Base-by-base conservation (phyloP, 2,797 vertebrate species). In the Propithecus perrieri region DNA sequence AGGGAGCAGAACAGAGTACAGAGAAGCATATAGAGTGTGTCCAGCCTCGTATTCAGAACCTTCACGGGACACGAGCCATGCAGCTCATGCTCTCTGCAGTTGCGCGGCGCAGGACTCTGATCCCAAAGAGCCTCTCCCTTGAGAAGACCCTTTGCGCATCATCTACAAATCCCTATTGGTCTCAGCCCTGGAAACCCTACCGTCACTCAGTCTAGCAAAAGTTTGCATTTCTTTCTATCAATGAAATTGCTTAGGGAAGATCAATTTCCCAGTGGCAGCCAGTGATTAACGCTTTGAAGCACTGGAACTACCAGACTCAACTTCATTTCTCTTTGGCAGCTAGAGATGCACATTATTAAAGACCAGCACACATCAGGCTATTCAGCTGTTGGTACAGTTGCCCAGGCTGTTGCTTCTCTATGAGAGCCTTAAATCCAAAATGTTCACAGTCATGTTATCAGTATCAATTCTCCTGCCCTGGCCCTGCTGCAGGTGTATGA, bases 401-500 rank as follows among this genome's bases (percentile, higher is more conserved):
- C 28, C 53, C 11, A 0, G n/a, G 3, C 59, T 38, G 50, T 22
- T 28, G 63, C 53, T 94, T 57, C 53, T 18, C 55, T 43, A 8
- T 14, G 46, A 46, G 28, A 48, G 22, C 12, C 43, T 89, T 46
- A 35, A 11, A 24, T 74, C 24, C 84, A 4, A 41, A 78, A 38
- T 28, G 63, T 30, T 14, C 11, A 4, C 4, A 11, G 41, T 10
- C 35, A 1, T 1, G 0, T 83, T 55, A 67, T 53, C 46, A 14
- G 2, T 9, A 33, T 28, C 50, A 26, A 1, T 53, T 28, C 30
- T 38, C 83, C 41, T 33, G 1, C n/a, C 2, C 0, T 41, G 11
- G 4, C 14, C 59, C 53, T 50, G 84, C 91, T 88, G 86, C 98
- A 99, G 99, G 99, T 99, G 7, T 99, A 99, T 30, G 99, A 99